Evolutionary conservation across 1,140 invertebrate species (phyloP), one percentile per base, ranked within the genome.

Genomic region (Notospermus geniculatus): DNA sequence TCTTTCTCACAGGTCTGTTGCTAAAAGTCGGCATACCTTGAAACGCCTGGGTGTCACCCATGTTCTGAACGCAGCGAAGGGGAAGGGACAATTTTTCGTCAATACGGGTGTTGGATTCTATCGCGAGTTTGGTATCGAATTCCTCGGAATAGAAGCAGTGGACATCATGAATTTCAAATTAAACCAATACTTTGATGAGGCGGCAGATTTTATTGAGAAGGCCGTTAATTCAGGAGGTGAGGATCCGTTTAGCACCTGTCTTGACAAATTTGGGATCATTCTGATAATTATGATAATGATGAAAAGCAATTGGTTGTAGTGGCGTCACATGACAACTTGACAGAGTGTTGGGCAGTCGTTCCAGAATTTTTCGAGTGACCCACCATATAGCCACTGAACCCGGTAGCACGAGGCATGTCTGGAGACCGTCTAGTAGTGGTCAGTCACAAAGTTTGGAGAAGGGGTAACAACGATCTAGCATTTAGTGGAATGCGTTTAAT

Each of bases 181-280:
- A 71, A 85, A 87, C 27, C 85, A 87, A 70, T 89, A 91, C 75
- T 93, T 94, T 79, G 83, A 88, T 66, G 85, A 85, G 68, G 88
- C 88, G 45, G 86, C 90, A 45, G 86, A 88, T 61, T 94, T 93
- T 75, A 93, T 94, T 58, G 87, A 91, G 59, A 86, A 90, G 57
- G 90, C 87, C 41, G 73, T 93, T 43, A 84, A 81, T 60, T 84
- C 55, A 15, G 65, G 66, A 36, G 79, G 78, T 74, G 66, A 52
- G 59, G 57, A 28, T 53, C 28, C 28, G 19, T 11, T 53, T 11
- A 22, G n/a, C 5, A n/a, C n/a, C 25, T 7, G 5, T 50, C 25
- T 15, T 15, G 32, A 7, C 15, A 22, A 22, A 19, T n/a, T 19
- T 5, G 25, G 46, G n/a, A 50, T n/a, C 46, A 19, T 50, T 9